phyloP scores from a whole-genome alignment of 2,113 vertebrate species.

The Sylvia atricapilla region DNA sequence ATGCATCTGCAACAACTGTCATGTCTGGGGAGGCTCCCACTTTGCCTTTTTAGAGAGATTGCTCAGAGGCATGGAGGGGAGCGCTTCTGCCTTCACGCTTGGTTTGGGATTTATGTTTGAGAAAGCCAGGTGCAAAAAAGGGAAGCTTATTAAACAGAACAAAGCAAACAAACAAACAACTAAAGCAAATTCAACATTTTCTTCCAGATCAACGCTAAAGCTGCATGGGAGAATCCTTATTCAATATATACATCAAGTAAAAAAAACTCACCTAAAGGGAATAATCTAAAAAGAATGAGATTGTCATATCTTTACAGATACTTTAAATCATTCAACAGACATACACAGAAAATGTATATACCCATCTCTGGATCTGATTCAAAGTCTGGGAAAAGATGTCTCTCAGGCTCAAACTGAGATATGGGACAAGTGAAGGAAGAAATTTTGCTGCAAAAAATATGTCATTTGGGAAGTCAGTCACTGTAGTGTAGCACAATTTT shows the following conservation, averaged over 20 bases:
- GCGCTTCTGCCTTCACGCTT: not conserved
- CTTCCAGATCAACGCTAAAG: not conserved
- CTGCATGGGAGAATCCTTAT: not conserved
- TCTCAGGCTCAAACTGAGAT: not conserved
- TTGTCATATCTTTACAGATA: not conserved
- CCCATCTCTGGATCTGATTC: not conserved
- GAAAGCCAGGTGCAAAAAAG: not conserved
- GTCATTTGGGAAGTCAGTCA: not conserved
- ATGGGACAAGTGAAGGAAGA: not conserved
- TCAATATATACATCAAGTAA: not conserved
- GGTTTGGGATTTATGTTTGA: not conserved
- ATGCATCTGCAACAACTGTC: slow-evolving; percentile 54
- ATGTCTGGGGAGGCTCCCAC: not conserved
- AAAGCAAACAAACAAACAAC: too few relatives aligned
- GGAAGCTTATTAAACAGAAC: not conserved
- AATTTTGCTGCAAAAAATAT: not conserved
- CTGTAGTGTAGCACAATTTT: not conserved
- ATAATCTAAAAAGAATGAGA: not conserved
- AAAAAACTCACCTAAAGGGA: not conserved
- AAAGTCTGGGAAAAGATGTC: not conserved
- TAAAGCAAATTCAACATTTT: not conserved
- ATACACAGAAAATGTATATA: not conserved
- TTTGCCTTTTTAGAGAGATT: not conserved
- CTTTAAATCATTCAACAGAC: not conserved
- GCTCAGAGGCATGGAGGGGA: not conserved